Percentiles rank a stretch among this genome's conserved stretches.
phyloP scores from a whole-genome alignment of 2,113 vertebrate genomes.

The Saccopteryx leptura region DNA sequence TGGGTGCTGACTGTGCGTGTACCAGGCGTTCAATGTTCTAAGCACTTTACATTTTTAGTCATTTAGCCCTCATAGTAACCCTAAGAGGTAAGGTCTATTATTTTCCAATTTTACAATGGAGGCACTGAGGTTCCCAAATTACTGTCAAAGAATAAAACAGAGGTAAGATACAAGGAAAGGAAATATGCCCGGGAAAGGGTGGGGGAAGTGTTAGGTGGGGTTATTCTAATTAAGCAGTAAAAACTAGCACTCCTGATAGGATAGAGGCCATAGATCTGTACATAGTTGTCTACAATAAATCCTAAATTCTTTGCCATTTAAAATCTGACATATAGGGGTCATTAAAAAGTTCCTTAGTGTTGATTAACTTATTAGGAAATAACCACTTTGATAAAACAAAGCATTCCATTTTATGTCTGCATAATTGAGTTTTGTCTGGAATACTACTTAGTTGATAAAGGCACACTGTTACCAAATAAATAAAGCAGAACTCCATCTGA shows the following conservation, averaged over 20 bases:
- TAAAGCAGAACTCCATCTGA: neutral
- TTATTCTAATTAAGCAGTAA: neutral
- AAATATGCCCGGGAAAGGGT: neutral
- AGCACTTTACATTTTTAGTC: neutral
- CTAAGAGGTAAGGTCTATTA: neutral
- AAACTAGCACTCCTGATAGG: neutral
- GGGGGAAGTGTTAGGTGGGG: neutral
- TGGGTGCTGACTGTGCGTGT: too few relatives aligned
- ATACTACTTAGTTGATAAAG: neutral
- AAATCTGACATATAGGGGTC: neutral
- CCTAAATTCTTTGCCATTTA: neutral
- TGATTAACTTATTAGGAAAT: neutral
- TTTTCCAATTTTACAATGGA: neutral
- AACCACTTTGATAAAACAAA: neutral
- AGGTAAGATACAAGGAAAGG: neutral
- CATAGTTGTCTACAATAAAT: neutral
- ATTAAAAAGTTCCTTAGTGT: too few relatives aligned
- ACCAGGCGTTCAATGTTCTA: neutral
- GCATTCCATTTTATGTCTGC: neutral
- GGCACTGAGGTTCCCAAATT: neutral
- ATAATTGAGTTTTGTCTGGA: neutral
- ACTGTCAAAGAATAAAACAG: slow-evolving; percentile 5
- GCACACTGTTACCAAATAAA: neutral
- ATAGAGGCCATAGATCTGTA: neutral
- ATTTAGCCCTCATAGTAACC: neutral